Conservation (phyloP, 2,888 invertebrate genomes). For the Ligdia adustata region DNA sequence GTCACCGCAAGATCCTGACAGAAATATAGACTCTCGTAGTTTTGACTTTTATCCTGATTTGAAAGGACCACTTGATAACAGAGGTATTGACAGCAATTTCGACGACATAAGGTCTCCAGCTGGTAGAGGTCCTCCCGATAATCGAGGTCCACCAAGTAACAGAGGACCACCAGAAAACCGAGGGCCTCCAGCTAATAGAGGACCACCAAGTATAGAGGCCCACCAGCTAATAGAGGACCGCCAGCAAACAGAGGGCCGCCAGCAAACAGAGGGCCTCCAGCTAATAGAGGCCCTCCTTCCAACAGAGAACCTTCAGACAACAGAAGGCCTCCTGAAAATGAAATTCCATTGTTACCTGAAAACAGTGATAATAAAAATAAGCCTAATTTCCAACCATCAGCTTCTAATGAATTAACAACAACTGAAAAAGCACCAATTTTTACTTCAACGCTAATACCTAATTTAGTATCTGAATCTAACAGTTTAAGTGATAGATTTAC, state of each 20-base stretch:
- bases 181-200: slow-evolving; percentile 28
- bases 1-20: slow-evolving; percentile 18
- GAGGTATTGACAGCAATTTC: slow-evolving; percentile 11
- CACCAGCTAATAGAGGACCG: slow-evolving; percentile 31
- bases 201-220: slow-evolving; percentile 27
- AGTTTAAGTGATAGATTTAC: slow-evolving; percentile 16
- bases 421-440: not conserved
- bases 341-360: slow-evolving; percentile 9
- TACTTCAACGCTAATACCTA: not conserved
- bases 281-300: slow-evolving; percentile 21
- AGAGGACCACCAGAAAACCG: slow-evolving; percentile 27
- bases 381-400: slow-evolving; percentile 9
- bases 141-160: slow-evolving; percentile 30
- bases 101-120: slow-evolving; percentile 26
- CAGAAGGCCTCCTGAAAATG: slow-evolving; percentile 18
- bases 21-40: slow-evolving; percentile 15
- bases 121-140: slow-evolving; percentile 28
- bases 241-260: slow-evolving; percentile 29
- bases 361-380: not conserved
- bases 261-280: slow-evolving; percentile 24
- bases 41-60: slow-evolving; percentile 10
- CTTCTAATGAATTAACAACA: slow-evolving; percentile 4
- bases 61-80: slow-evolving; percentile 26
- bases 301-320: slow-evolving; percentile 25
- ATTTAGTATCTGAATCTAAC: not conserved